Evolutionary conservation across 2,888 invertebrate genomes (phyloP).

Genomic region (Drosophila picticornis): DNA sequence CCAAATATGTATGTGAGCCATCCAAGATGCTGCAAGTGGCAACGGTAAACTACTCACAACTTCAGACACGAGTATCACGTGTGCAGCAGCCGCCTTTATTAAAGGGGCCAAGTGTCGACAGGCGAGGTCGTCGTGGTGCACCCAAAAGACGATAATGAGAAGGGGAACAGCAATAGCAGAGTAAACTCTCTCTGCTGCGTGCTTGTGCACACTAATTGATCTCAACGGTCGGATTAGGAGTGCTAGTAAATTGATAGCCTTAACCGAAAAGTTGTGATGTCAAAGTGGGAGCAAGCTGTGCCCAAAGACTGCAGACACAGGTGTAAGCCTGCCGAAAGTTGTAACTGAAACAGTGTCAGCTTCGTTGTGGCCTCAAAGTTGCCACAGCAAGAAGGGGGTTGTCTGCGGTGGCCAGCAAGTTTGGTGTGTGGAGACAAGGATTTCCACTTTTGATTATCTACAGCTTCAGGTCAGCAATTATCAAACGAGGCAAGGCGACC

Average conservation of each 20-base stretch:
- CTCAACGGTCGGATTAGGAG: constrained; percentile 75
- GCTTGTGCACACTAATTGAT: constrained; percentile 70
- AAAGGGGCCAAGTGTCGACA: constrained; percentile 24
- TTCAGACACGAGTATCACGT: constrained; percentile 44
- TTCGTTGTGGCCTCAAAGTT: constrained; percentile 14
- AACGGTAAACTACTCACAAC: constrained; percentile 19
- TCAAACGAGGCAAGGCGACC: constrained; percentile 49
- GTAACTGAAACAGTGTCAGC: constrained; percentile 39
- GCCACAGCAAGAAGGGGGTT: not conserved
- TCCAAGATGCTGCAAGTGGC: constrained; percentile 8
- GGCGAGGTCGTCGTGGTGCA: constrained; percentile 12
- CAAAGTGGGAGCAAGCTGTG: constrained; percentile 47
- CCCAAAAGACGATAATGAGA: constrained; percentile 3
- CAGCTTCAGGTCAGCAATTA: constrained; percentile 68
- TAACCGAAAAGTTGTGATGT: constrained; percentile 59
- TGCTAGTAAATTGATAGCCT: constrained; percentile 69
- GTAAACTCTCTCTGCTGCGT: constrained; percentile 29
- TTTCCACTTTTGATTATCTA: constrained; percentile 68
- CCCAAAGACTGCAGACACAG: not conserved
- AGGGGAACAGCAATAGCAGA: constrained; percentile 11
- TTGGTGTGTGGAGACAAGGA: constrained; percentile 57
- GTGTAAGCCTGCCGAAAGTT: constrained; percentile 41
- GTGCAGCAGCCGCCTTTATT: constrained; percentile 13
- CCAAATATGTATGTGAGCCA: constrained; percentile 3
- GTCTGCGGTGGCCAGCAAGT: constrained; percentile 19